Conservation (phyloP, 2,888 invertebrate genomes). For the Morinoia aosen region DNA sequence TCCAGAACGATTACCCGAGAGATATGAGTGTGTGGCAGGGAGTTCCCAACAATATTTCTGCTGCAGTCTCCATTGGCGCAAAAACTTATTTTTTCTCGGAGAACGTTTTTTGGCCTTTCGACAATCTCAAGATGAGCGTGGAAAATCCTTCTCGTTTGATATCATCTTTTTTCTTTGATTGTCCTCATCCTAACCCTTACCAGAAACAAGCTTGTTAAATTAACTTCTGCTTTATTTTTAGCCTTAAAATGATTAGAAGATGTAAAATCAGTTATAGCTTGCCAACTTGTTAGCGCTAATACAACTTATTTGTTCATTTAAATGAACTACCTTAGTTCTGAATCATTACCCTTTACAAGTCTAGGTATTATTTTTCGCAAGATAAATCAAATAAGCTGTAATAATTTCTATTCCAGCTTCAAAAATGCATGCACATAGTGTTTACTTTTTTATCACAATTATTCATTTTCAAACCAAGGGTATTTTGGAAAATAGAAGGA, state of each 20-base stretch:
- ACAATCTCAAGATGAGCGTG: constrained; percentile 80
- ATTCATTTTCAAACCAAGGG: too few species aligned
- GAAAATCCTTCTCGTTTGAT: constrained; percentile 81
- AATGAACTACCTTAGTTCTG: not conserved
- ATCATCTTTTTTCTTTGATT: constrained; percentile 89
- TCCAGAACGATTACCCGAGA: constrained; percentile 93
- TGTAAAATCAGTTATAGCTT: not conserved
- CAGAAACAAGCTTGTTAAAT: not conserved
- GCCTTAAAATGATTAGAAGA: not conserved
- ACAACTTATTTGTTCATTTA: not conserved
- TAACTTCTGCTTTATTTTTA: not conserved
- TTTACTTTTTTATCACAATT: not conserved
- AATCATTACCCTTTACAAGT: not conserved
- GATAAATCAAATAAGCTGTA: not conserved
- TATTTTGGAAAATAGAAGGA: too few species aligned
- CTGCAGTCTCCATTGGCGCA: constrained; percentile 90
- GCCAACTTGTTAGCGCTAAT: not conserved
- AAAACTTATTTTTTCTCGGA: constrained; percentile 96
- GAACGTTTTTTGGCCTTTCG: constrained; percentile 74
- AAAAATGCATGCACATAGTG: not conserved
- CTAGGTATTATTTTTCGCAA: not conserved
- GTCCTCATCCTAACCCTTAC: constrained; percentile 72
- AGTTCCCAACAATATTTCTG: constrained; percentile 89
- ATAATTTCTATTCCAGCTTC: not conserved
- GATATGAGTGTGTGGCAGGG: constrained; percentile 95